Conservation (phyloP, 2,113 vertebrate species). For the Eptatretus burgeri region DNA sequence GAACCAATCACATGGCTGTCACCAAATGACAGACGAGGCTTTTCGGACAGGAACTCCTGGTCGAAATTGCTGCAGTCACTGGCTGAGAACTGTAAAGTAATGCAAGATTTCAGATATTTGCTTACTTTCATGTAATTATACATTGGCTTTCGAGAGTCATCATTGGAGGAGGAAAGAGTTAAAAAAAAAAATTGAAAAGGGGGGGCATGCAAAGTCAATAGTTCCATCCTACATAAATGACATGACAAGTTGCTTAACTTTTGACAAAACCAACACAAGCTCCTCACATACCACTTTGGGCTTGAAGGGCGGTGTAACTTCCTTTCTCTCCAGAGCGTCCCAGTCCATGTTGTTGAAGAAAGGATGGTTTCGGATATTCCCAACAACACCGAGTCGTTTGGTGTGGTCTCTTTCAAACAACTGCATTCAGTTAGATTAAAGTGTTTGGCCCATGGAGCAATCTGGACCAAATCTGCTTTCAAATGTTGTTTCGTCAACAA, state of each 20-base stretch:
- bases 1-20: slow-evolving; percentile 91
- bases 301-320: slow-evolving; percentile 56
- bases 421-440: slow-evolving; percentile 15
- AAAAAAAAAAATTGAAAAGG: too few species aligned
- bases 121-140: too few species aligned
- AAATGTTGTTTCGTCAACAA: too few species aligned
- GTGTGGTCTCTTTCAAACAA: slow-evolving; percentile 60
- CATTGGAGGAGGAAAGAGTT: too few species aligned
- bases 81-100: slow-evolving; percentile 32
- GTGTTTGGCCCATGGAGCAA: too few species aligned
- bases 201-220: too few species aligned
- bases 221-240: too few species aligned
- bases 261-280: too few species aligned
- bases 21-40: slow-evolving; percentile 50
- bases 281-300: slow-evolving; percentile 59
- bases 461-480: too few species aligned
- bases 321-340: slow-evolving; percentile 37
- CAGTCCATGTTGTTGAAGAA: slow-evolving; percentile 87
- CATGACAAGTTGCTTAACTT: too few species aligned
- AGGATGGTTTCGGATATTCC: slow-evolving; percentile 37
- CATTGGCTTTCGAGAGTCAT: too few species aligned
- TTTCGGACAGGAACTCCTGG: slow-evolving; percentile 76
- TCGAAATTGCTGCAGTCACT: slow-evolving; percentile 88
- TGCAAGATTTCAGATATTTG: too few species aligned
- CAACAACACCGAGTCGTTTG: slow-evolving; percentile 48